phyloP scores from a whole-genome alignment of 23 tunicate genomes.

The Phallusia fumigata region DNA sequence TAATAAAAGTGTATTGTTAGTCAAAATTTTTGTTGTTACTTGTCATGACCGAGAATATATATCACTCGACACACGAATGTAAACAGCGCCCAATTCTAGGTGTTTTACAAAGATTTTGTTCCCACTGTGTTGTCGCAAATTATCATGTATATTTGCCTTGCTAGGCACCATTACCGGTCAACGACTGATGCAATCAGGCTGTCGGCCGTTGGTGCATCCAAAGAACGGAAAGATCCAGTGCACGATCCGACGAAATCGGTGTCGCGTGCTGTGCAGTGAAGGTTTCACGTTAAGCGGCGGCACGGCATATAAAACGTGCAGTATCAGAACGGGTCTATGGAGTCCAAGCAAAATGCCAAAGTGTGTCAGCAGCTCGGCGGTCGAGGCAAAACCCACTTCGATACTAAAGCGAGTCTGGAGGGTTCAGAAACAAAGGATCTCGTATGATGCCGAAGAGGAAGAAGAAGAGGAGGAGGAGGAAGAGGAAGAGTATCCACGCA shows the following conservation, averaged over 20 bases:
- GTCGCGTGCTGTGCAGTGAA: constrained; percentile 24
- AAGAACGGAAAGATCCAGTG: constrained; percentile 31
- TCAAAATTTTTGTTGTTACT: too few relatives aligned
- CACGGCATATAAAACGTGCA: constrained; percentile 17
- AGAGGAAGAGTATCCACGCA: constrained; percentile 15
- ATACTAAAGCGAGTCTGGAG: background rate
- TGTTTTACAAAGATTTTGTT: too few relatives aligned
- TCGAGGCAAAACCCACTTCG: background rate
- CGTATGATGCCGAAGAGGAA: constrained; percentile 4
- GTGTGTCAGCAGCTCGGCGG: background rate
- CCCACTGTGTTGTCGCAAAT: too few relatives aligned
- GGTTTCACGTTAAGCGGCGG: constrained; percentile 20
- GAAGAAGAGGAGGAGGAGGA: constrained; percentile 41
- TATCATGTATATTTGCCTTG: too few relatives aligned
- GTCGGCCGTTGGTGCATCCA: constrained; percentile 23
- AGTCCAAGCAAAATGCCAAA: constrained; percentile 3
- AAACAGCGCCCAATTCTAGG: too few relatives aligned
- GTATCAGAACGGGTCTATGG: constrained; percentile 19
- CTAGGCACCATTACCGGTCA: constrained; percentile 30
- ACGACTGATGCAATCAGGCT: constrained; percentile 21
- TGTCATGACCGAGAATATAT: too few relatives aligned
- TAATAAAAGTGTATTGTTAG: too few relatives aligned
- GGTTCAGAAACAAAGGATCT: background rate
- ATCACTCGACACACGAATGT: too few relatives aligned
- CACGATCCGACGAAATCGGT: constrained; percentile 14